Percentiles rank a stretch among this genome's conserved stretches.
phyloP scores from a whole-genome alignment of 1,140 invertebrate genomes.

The Bombus waltoni region DNA sequence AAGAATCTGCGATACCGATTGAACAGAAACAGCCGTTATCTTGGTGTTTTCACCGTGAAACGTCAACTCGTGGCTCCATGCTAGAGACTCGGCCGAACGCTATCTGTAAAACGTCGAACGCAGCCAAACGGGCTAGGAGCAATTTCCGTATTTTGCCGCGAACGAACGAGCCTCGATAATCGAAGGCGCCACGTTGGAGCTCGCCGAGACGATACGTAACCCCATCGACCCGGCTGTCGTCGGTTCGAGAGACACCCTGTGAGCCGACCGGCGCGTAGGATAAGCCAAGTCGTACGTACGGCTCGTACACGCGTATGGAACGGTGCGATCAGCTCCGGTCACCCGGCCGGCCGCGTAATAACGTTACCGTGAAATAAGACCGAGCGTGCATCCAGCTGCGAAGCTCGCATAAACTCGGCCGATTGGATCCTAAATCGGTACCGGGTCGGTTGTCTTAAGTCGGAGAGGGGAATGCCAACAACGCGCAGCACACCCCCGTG shows the following conservation, averaged over 20 bases:
- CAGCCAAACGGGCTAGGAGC: neutral
- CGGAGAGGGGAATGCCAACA: conserved; percentile 58
- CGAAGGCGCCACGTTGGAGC: conserved; percentile 15
- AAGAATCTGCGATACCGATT: neutral
- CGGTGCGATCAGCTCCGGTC: conserved; percentile 31
- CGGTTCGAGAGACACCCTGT: conserved; percentile 61
- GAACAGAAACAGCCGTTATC: neutral
- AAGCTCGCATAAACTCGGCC: conserved; percentile 74
- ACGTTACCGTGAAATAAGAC: conserved; percentile 73
- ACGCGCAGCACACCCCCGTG: conserved; percentile 35
- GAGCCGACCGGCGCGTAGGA: conserved; percentile 27
- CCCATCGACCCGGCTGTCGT: conserved; percentile 39
- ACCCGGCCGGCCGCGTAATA: conserved; percentile 60
- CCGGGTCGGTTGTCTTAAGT: conserved; percentile 66
- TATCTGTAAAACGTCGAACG: neutral
- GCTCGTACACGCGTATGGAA: conserved; percentile 47
- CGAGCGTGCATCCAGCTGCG: conserved; percentile 69
- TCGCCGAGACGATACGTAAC: conserved; percentile 15
- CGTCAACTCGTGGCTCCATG: neutral
- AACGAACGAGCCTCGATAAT: conserved; percentile 50
- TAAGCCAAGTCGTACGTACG: conserved; percentile 39
- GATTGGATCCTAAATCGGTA: conserved; percentile 75
- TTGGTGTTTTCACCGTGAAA: neutral
- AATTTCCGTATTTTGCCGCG: conserved; percentile 41
- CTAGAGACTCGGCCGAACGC: neutral